Evolutionary conservation across 2,888 invertebrate species (phyloP).

Genomic region (Nymphalis polychloros): DNA sequence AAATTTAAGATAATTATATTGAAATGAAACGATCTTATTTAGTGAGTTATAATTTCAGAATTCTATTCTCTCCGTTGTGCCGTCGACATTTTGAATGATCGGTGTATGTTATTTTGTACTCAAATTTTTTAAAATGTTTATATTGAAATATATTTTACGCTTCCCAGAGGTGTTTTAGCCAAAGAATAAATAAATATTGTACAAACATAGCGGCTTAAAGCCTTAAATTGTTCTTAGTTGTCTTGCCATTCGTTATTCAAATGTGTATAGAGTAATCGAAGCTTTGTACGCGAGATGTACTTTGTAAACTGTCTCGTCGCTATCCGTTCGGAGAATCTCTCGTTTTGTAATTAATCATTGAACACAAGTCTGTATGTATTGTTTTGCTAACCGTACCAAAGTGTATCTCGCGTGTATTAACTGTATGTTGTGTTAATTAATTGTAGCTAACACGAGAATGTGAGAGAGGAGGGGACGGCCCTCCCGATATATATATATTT

Average conservation of each 20-base stretch:
- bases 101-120: constrained; percentile 37
- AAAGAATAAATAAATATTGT: constrained; percentile 65
- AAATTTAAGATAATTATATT: constrained; percentile 12
- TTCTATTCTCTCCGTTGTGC: constrained; percentile 24
- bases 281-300: constrained; percentile 28
- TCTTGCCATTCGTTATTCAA: constrained; percentile 48
- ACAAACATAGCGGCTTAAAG: constrained; percentile 64
- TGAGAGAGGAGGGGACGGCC: constrained; percentile 41
- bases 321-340: constrained; percentile 17
- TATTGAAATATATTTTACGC: constrained; percentile 51
- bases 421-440: constrained; percentile 57
- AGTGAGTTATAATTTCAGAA: constrained; percentile 32
- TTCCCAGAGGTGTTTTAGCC: constrained; percentile 72
- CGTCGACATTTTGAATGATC: constrained; percentile 25
- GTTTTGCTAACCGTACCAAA: constrained; percentile 21
- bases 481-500: constrained; percentile 48
- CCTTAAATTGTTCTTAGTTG: constrained; percentile 57
- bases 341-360: neutral
- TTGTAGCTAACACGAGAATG: constrained; percentile 63
- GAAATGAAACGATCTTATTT: constrained; percentile 28
- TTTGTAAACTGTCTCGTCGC: neutral
- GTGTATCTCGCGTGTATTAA: constrained; percentile 38
- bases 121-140: constrained; percentile 38
- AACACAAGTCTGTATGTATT: constrained; percentile 5
- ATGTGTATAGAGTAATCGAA: constrained; percentile 30